Conservation (phyloP, 2,888 invertebrate species). For the Zaprionus obscuricornis region DNA sequence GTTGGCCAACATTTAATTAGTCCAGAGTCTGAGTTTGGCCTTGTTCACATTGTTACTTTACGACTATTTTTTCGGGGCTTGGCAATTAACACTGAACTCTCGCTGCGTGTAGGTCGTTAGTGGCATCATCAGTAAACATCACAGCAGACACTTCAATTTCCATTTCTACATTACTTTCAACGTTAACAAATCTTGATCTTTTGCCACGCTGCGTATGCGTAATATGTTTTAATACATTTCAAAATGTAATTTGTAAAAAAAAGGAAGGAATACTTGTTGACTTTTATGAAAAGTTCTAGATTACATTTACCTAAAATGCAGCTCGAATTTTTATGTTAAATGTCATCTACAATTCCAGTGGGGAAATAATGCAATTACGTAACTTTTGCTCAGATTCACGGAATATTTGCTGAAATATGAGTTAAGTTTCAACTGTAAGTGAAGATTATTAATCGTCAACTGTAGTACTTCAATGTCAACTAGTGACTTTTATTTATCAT, state of each 20-base stretch:
- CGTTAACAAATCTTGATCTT: conserved; percentile 45
- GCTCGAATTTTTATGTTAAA: too few species aligned
- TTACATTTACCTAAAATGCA: too few species aligned
- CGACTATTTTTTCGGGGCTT: conserved; percentile 53
- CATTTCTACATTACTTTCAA: conserved; percentile 27
- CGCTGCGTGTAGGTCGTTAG: conserved; percentile 59
- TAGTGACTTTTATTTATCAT: too few species aligned
- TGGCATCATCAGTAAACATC: conserved; percentile 31
- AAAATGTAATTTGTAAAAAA: conserved; percentile 7
- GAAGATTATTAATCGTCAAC: too few species aligned
- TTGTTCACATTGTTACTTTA: conserved; percentile 44
- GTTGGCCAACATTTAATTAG: conserved; percentile 74
- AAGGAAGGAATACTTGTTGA: neutral
- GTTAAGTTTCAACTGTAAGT: too few species aligned
- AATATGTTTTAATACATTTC: conserved; percentile 32
- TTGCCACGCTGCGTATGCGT: conserved; percentile 58
- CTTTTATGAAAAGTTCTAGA: too few species aligned
- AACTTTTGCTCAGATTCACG: too few species aligned
- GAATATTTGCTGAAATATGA: too few species aligned
- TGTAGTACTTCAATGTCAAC: too few species aligned
- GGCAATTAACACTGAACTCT: conserved; percentile 74
- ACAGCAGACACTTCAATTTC: conserved; percentile 13
- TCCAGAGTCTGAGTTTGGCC: conserved; percentile 61
- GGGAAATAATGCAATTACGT: too few species aligned
- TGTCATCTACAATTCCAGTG: too few species aligned